A percentile compares a stretch with the other conserved stretches of the same genome.
phyloP scores from a whole-genome alignment of 2,888 invertebrate genomes.

The Meliscaeva auricollis region DNA sequence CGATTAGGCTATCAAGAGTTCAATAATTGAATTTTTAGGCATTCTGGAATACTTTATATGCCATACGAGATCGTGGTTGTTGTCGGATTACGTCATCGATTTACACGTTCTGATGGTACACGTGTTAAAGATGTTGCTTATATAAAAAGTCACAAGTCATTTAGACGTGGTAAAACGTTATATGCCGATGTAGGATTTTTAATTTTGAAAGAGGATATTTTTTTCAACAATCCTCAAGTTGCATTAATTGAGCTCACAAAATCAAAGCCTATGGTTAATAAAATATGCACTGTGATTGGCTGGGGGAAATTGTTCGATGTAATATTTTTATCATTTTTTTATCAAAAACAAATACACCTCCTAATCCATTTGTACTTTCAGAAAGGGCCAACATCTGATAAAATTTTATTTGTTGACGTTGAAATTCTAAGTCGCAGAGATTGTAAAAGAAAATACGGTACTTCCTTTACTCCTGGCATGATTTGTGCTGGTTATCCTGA shows the following conservation, averaged over 20 bases:
- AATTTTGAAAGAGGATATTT: conserved; percentile 31
- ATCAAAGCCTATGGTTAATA: neutral
- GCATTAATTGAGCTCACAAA: conserved; percentile 8
- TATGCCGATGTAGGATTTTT: conserved; percentile 37
- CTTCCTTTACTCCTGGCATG: conserved; percentile 33
- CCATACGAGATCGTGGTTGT: conserved; percentile 34
- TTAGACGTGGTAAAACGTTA: neutral
- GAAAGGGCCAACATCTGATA: conserved; percentile 37
- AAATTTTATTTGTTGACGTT: conserved; percentile 21
- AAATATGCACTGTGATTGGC: conserved; percentile 36
- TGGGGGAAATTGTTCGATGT: conserved; percentile 60
- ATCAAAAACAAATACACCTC: too few relatives aligned
- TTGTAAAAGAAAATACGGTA: conserved; percentile 23
- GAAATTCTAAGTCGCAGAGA: neutral
- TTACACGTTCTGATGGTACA: neutral
- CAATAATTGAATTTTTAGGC: neutral
- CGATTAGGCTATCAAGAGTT: neutral
- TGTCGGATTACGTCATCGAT: conserved; percentile 35
- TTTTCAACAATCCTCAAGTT: neutral
- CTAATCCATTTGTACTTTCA: neutral
- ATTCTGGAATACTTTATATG: neutral
- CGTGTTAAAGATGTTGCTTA: conserved; percentile 12
- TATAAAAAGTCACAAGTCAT: neutral
- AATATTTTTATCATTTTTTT: too few relatives aligned
- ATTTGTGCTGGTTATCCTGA: conserved; percentile 35